A percentile compares a stretch with the other conserved stretches of the same genome.
Conservation (phyloP, 2,797 vertebrate species). For the Coregonus suidteri region DNA sequence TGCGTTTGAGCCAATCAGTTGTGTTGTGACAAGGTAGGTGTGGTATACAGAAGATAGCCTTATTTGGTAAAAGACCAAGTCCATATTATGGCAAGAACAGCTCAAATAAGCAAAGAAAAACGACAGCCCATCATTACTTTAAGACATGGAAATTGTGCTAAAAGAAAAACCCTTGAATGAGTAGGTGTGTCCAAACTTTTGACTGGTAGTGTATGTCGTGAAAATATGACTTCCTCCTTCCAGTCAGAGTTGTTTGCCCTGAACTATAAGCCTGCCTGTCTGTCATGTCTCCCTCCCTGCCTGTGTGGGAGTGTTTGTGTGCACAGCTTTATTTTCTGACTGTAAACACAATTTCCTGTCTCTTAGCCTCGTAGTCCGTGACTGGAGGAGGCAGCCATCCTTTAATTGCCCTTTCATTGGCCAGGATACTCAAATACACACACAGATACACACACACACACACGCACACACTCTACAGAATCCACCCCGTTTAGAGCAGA, state of each 20-base stretch:
- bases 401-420: constrained; percentile 56
- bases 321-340: constrained; percentile 51
- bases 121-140: too few relatives aligned
- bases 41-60: too few relatives aligned
- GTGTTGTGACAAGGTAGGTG: too few relatives aligned
- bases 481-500: constrained; percentile 37
- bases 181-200: too few relatives aligned
- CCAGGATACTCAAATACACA: constrained; percentile 23
- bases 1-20: too few relatives aligned
- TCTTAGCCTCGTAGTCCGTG: not conserved
- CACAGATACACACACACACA: constrained; percentile 7
- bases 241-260: not conserved
- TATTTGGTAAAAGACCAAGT: too few relatives aligned
- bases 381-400: constrained; percentile 33
- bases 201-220: too few relatives aligned
- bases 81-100: too few relatives aligned
- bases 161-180: too few relatives aligned
- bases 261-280: not conserved
- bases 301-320: not conserved
- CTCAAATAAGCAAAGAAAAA: too few relatives aligned
- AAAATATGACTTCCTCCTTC: not conserved
- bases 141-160: too few relatives aligned
- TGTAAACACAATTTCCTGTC: constrained; percentile 42
- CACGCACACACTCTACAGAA: constrained; percentile 16
- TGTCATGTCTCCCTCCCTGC: not conserved